Evolutionary conservation across 2,113 vertebrate genomes (phyloP).

Genomic region (Strigops habroptila): DNA sequence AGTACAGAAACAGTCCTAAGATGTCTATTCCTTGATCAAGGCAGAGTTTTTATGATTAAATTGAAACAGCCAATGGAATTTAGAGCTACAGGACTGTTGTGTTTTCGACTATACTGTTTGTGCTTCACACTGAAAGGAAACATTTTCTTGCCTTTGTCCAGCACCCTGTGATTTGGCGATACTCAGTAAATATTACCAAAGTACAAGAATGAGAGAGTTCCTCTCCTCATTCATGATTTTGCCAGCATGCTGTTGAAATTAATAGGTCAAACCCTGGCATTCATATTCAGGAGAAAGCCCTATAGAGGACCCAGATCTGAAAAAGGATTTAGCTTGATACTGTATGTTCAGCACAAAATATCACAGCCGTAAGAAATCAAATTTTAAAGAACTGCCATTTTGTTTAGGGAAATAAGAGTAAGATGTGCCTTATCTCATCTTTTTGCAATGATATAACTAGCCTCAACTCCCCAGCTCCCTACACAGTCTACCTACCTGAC

Average conservation of each 20-base stretch:
- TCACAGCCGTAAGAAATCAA: not conserved
- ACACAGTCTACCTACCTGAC: not conserved
- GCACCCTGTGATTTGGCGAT: not conserved
- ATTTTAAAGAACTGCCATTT: not conserved
- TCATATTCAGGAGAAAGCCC: not conserved
- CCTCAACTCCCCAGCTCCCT: not conserved
- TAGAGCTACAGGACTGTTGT: not conserved
- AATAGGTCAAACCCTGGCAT: not conserved
- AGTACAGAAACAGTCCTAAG: not conserved
- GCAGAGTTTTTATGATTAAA: not conserved
- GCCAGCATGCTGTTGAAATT: not conserved
- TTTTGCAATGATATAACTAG: not conserved
- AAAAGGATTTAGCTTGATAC: not conserved
- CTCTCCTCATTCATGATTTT: constrained; percentile 1
- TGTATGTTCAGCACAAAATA: not conserved
- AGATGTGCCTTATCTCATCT: not conserved
- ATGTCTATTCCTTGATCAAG: not conserved
- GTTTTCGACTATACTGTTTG: not conserved
- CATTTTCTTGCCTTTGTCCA: not conserved
- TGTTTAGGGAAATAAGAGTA: not conserved
- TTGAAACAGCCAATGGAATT: not conserved
- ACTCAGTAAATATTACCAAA: not conserved
- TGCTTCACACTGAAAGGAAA: not conserved
- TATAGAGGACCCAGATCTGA: not conserved
- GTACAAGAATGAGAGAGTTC: not conserved